These are phyloP conservation scores for Elegia similella DNA, from an alignment of 2,888 invertebrate genomes.

Conservation along the genomic window DNA sequence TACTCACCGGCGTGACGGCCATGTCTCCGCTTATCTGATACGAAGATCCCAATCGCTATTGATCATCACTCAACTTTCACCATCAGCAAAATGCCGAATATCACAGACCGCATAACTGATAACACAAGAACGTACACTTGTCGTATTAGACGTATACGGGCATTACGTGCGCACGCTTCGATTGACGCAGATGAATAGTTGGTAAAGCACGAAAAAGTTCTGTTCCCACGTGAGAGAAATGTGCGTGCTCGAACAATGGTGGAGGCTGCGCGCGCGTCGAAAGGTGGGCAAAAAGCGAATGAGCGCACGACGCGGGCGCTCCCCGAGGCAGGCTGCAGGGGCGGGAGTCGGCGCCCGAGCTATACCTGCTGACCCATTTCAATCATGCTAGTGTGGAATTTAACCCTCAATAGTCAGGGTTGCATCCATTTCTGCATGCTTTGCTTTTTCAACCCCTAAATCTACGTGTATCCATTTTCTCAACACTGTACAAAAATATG, in stretches of 20 bases:
- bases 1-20: conserved; percentile 64
- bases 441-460: neutral
- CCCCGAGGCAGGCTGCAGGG: conserved; percentile 25
- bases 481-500: too few relatives aligned
- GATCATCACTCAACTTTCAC: conserved; percentile 74
- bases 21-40: conserved; percentile 59
- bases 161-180: conserved; percentile 57
- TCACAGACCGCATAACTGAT: conserved; percentile 40
- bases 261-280: conserved; percentile 77
- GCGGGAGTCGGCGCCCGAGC: conserved; percentile 27
- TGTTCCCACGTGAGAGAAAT: conserved; percentile 79
- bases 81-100: conserved; percentile 40
- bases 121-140: conserved; percentile 45
- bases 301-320: conserved; percentile 45
- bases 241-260: conserved; percentile 62
- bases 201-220: conserved; percentile 66
- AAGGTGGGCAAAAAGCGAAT: conserved; percentile 81
- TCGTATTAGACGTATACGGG: conserved; percentile 24
- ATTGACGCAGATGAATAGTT: conserved; percentile 52
- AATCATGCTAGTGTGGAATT: conserved; percentile 44
- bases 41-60: conserved; percentile 56
- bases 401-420: conserved; percentile 29
- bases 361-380: conserved; percentile 78
- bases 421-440: conserved; percentile 13
- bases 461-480: too few relatives aligned